These are phyloP conservation scores for Neolamprologus toae DNA, from an alignment of 2,113 vertebrate species.

Conservation along the genomic window DNA sequence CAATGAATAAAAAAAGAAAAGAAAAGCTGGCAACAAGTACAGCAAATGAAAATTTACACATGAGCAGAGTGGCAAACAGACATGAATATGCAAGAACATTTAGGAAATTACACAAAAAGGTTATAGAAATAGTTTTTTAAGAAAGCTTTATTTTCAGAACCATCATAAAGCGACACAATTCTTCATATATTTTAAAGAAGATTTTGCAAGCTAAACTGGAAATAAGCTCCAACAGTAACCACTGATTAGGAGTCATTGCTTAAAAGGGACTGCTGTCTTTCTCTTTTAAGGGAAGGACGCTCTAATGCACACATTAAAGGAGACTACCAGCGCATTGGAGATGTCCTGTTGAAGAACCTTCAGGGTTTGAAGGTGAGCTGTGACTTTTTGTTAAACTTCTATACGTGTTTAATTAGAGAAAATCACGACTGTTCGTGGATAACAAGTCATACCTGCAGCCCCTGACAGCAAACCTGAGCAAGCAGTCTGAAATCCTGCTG, in stretches of 20 bases:
- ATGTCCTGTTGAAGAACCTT: constrained; percentile 91
- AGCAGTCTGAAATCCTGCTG: constrained; percentile 82
- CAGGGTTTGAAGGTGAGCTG: constrained; percentile 85
- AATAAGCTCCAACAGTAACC: not conserved
- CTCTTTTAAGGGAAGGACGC: constrained; percentile 83
- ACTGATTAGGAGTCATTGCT: not conserved
- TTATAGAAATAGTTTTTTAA: not conserved
- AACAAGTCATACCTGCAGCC: constrained; percentile 61
- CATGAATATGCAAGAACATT: not conserved
- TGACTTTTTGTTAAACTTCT: not conserved
- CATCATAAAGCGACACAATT: not conserved
- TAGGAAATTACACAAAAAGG: not conserved
- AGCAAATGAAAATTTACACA: not conserved
- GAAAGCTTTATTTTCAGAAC: not conserved
- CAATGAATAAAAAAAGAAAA: not conserved
- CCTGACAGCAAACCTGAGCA: constrained; percentile 82
- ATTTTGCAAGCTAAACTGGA: not conserved
- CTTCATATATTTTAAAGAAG: not conserved
- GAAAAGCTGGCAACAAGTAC: not conserved
- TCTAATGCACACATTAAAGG: constrained; percentile 92
- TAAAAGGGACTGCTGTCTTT: not conserved
- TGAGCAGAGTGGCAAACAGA: not conserved
- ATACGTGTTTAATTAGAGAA: not conserved
- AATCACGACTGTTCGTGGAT: not conserved
- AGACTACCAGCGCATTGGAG: constrained; percentile 93